These are phyloP conservation scores for Psilanteris sp. DNA, from an alignment of 1,140 invertebrate species.

Conservation along the genomic window DNA sequence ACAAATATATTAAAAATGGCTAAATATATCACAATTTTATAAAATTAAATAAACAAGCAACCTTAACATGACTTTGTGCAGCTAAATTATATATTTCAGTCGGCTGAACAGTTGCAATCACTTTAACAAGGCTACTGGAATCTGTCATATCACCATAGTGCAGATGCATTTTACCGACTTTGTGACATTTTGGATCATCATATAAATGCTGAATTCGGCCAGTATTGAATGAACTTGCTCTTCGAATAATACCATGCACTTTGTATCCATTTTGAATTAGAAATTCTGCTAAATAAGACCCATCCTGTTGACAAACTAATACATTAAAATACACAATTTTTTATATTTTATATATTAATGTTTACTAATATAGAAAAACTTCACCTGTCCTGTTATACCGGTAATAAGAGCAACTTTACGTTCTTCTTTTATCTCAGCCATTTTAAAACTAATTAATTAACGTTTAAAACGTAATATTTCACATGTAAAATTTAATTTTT, in stretches of 20 bases:
- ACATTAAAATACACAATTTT: too few relatives aligned
- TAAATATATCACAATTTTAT: too few relatives aligned
- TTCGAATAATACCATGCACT: conserved; percentile 97
- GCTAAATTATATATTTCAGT: conserved; percentile 99
- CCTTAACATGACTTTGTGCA: conserved; percentile 99
- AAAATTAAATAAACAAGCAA: too few relatives aligned
- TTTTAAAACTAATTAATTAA: neutral
- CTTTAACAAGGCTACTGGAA: conserved; percentile 97
- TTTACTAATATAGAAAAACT: neutral
- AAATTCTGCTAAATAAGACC: conserved; percentile 98
- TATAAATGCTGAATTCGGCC: conserved; percentile 97
- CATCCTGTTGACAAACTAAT: conserved; percentile 92
- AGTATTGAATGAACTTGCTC: conserved; percentile 98
- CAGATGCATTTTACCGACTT: conserved; percentile 92
- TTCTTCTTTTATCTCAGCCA: conserved; percentile 12
- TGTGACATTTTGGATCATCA: conserved; percentile 91
- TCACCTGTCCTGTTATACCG: conserved; percentile 48
- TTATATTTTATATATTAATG: too few relatives aligned
- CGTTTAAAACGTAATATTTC: neutral
- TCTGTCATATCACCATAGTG: conserved; percentile 99
- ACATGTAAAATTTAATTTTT: too few relatives aligned
- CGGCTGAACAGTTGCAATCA: conserved; percentile 92
- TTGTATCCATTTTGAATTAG: conserved; percentile 96
- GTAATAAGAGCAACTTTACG: conserved; percentile 51
- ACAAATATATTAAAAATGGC: too few relatives aligned